Conservation (phyloP, 2,888 invertebrate genomes). For the Eupithecia tripunctaria region DNA sequence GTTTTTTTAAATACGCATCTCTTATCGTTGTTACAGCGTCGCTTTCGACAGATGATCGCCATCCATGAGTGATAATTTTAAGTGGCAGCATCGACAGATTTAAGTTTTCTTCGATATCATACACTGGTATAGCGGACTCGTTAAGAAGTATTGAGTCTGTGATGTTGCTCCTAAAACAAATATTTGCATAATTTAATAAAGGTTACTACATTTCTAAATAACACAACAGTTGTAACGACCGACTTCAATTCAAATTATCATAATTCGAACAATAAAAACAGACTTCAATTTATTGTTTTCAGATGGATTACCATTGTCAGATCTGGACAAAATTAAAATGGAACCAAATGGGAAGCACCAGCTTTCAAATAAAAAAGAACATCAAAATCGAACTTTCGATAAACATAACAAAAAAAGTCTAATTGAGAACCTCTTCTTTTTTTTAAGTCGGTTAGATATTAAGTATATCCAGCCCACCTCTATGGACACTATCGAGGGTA, state of each 20-base stretch:
- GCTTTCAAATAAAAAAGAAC: too few relatives aligned
- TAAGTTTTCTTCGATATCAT: slow-evolving; percentile 30
- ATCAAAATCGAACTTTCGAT: too few relatives aligned
- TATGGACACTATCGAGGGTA: background rate
- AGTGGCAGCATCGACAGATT: slow-evolving; percentile 53
- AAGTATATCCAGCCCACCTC: too few relatives aligned
- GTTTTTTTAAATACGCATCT: slow-evolving; percentile 66
- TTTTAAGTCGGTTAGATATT: too few relatives aligned
- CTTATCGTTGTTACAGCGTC: slow-evolving; percentile 65
- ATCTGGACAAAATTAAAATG: too few relatives aligned
- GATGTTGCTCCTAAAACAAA: slow-evolving; percentile 49
- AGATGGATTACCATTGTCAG: too few relatives aligned
- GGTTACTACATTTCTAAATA: background rate
- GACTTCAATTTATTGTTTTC: too few relatives aligned
- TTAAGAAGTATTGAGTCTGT: slow-evolving; percentile 54
- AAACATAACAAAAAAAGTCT: too few relatives aligned
- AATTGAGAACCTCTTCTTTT: too few relatives aligned
- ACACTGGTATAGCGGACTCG: slow-evolving; percentile 44
- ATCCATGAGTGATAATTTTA: slow-evolving; percentile 82
- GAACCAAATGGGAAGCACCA: too few relatives aligned
- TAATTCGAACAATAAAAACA: too few relatives aligned
- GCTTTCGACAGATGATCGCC: slow-evolving; percentile 72
- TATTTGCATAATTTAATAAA: background rate
- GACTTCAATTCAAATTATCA: background rate
- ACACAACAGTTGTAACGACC: background rate